Conservation (phyloP, 2,113 vertebrate species). For the Sinocyclocheilus anophthalmus region DNA sequence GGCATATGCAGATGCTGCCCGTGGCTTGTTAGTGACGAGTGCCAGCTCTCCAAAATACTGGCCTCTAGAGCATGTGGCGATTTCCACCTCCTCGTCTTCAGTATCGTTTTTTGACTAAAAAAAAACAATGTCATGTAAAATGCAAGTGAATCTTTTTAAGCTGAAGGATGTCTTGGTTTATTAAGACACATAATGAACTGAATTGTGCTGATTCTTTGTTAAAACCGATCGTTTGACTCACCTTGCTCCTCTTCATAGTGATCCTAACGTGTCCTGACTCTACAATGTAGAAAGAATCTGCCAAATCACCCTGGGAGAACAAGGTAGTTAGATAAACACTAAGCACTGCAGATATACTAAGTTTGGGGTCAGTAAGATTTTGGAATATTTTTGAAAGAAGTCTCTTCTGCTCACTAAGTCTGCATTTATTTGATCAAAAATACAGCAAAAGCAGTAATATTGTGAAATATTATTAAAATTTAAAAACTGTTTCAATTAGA, state of each 20-base stretch:
- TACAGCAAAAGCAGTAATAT: too few relatives aligned
- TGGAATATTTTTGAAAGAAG: too few relatives aligned
- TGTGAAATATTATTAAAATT: too few relatives aligned
- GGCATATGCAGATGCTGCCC: conserved; percentile 98
- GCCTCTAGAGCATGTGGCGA: conserved; percentile 89
- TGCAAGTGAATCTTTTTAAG: not conserved
- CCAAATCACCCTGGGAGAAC: conserved; percentile 86
- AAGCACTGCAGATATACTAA: too few relatives aligned
- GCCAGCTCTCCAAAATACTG: conserved; percentile 98
- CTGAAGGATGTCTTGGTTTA: not conserved
- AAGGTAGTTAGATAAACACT: conserved; percentile 20
- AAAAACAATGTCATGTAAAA: not conserved
- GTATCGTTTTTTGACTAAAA: conserved; percentile 76
- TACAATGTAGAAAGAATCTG: conserved; percentile 97
- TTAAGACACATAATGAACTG: not conserved
- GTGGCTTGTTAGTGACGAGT: conserved; percentile 95
- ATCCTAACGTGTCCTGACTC: conserved; percentile 98
- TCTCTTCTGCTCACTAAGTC: too few relatives aligned
- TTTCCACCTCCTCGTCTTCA: conserved; percentile 86
- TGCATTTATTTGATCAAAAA: too few relatives aligned
- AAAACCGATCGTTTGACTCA: conserved; percentile 65
- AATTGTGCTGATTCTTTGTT: not conserved
- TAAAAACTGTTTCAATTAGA: not conserved
- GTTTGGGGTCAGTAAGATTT: too few relatives aligned
- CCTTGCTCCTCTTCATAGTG: conserved; percentile 94